Base-by-base conservation (phyloP, 2,888 invertebrate genomes). In the Unio delphinus region DNA sequence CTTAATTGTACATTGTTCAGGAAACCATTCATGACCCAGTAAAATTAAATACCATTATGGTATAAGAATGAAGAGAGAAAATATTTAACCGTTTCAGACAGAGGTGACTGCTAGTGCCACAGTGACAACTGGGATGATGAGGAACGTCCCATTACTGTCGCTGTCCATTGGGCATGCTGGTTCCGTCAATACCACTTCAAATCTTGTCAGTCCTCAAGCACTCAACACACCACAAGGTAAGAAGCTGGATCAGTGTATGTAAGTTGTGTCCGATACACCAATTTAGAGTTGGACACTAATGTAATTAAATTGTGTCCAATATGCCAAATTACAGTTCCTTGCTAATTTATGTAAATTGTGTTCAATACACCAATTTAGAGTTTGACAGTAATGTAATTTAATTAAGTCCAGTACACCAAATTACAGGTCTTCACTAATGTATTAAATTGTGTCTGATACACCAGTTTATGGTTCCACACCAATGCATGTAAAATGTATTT, bases 111-210 rank as follows among this genome's bases (percentile, higher is more conserved):
- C 63, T 1, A 55, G 55, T 55, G 20, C 70, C 26, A 67, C 68
- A 11, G 57, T 66, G 23, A 55, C 72, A 20, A 75, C 73, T 18
- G 71, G 68, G 54, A 61, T 76, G 59, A 85, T 83, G 71, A 74
- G 83, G 45, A 80, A 79, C 45, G 79, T 83, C 65, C 87, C 87
- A 8, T 82, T 87, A 59, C 75, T 88, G 61, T 87, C 87, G 4
- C 75, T 87, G 64, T 84, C 86, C 55, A 70, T 86, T 57, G 80
- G 78, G 30, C 83, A 84, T n/a, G 72, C 80, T 26, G 76, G 76
- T 7, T 30, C 34, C 5, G 45, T 65, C 60, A 65, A 62, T 54
- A 23, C 56, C 28, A 15, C 45, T 28, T 64, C 26, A 18, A 55
- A 23, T 30, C 23, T 23, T 66, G 45, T n/a, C 66, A 66, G 23